Conservation (phyloP, 2,113 vertebrate genomes). For the Prunella himalayana region DNA sequence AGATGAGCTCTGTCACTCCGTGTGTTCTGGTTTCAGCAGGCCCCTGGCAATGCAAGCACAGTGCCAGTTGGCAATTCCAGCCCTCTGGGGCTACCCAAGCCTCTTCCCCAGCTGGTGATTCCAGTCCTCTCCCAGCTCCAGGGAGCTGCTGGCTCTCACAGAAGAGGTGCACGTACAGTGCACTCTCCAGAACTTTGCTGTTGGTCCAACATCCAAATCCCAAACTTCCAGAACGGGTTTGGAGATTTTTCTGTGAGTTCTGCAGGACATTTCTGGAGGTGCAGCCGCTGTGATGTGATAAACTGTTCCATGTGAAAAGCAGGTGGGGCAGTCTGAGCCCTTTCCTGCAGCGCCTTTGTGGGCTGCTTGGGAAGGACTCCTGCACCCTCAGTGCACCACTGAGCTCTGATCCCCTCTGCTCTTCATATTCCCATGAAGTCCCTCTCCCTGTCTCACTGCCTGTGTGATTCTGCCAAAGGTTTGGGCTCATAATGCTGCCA, state of each 20-base stretch:
- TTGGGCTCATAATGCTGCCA: not conserved
- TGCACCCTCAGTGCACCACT: not conserved
- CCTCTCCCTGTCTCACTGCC: not conserved
- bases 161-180: rapidly evolving
- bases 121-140: rapidly evolving
- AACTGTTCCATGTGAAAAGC: not conserved
- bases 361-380: not conserved
- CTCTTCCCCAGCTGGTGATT: not conserved
- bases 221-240: not conserved
- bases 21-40: not conserved
- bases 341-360: not conserved
- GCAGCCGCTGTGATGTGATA: not conserved
- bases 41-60: not conserved
- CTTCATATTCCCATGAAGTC: not conserved
- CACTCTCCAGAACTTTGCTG: not conserved
- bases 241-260: not conserved
- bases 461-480: not conserved
- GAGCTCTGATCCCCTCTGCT: not conserved
- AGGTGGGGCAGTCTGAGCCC: not conserved
- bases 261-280: not conserved
- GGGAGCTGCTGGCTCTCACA: not conserved
- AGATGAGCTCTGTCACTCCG: not conserved
- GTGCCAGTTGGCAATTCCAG: not conserved
- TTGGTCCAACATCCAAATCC: not conserved
- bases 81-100: not conserved